Evolutionary conservation across 2,888 invertebrate genomes (phyloP).

Genomic region (Callosobruchus maculatus): DNA sequence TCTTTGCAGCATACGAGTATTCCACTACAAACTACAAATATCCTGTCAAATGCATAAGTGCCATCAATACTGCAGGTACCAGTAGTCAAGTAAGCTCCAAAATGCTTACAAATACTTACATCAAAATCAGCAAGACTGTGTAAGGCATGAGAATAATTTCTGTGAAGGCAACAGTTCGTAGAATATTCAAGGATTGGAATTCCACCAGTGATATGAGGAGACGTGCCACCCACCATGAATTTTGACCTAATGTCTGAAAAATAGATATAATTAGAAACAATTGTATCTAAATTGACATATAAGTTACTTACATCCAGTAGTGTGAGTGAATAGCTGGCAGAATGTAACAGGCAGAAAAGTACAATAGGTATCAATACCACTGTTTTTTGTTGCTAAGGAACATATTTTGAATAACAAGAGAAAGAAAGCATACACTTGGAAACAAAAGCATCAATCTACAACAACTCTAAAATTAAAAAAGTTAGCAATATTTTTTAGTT

Average conservation of each 20-base stretch:
- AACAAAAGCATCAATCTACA: too few relatives aligned
- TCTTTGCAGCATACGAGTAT: too few relatives aligned
- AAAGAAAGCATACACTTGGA: too few relatives aligned
- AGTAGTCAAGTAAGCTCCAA: too few relatives aligned
- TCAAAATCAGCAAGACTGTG: constrained; percentile 72
- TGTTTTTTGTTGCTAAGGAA: constrained; percentile 41
- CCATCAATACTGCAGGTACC: too few relatives aligned
- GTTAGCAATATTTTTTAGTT: too few relatives aligned
- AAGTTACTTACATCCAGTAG: constrained; percentile 82
- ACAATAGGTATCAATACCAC: constrained; percentile 89
- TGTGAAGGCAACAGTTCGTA: constrained; percentile 85
- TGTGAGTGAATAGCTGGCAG: constrained; percentile 85
- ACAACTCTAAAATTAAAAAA: too few relatives aligned
- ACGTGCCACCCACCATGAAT: constrained; percentile 84
- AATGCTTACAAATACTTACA: constrained; percentile 61
- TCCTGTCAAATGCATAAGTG: too few relatives aligned
- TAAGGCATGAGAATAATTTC: constrained; percentile 92
- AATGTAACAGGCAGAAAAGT: constrained; percentile 88
- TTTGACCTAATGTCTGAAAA: constrained; percentile 83
- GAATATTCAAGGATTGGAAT: constrained; percentile 84
- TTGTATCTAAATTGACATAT: not conserved
- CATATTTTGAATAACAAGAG: not conserved
- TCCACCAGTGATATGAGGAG: constrained; percentile 84
- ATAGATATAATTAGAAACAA: constrained; percentile 12
- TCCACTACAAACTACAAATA: too few relatives aligned